A percentile compares a stretch with the other conserved stretches of the same genome.
Evolutionary conservation across 1,140 invertebrate genomes (phyloP).

Genomic region (Pseudomyrmex pallidus): DNA sequence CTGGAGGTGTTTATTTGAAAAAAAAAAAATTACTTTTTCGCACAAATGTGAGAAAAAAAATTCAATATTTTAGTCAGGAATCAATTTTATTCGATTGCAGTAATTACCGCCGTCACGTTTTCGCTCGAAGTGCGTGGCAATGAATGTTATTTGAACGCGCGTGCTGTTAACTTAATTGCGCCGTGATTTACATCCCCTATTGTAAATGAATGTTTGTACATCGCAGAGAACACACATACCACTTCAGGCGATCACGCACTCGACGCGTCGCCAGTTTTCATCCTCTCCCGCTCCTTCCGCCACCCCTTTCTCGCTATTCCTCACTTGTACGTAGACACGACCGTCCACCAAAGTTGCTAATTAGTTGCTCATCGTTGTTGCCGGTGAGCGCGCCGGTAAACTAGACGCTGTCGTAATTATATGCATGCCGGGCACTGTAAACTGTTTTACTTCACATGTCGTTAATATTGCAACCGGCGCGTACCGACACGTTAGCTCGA

Average conservation of each 20-base stretch:
- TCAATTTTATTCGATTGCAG: slow-evolving; percentile 17
- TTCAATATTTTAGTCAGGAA: background rate
- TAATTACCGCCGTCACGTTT: slow-evolving; percentile 29
- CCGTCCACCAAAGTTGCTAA: slow-evolving; percentile 62
- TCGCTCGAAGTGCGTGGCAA: background rate
- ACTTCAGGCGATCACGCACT: slow-evolving; percentile 30
- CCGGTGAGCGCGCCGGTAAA: slow-evolving; percentile 41
- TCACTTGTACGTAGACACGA: slow-evolving; percentile 31
- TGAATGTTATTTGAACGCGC: slow-evolving; percentile 48
- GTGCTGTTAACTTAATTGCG: slow-evolving; percentile 48
- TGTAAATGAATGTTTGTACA: slow-evolving; percentile 51
- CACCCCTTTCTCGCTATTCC: background rate
- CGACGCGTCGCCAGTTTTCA: slow-evolving; percentile 37
- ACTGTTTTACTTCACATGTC: slow-evolving; percentile 60
- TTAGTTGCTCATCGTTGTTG: slow-evolving; percentile 66
- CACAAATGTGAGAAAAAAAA: background rate
- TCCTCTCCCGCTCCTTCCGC: too few relatives aligned
- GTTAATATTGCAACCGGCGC: slow-evolving; percentile 62
- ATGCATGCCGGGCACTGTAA: slow-evolving; percentile 51
- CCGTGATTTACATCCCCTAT: slow-evolving; percentile 39
- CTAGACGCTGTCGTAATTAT: slow-evolving; percentile 64
- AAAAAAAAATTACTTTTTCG: background rate
- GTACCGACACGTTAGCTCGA: slow-evolving; percentile 33
- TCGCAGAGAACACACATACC: slow-evolving; percentile 4
- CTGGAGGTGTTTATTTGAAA: background rate